These are phyloP conservation scores for Caerostris extrusa DNA, from an alignment of 1,140 invertebrate genomes.

Conservation along the genomic window DNA sequence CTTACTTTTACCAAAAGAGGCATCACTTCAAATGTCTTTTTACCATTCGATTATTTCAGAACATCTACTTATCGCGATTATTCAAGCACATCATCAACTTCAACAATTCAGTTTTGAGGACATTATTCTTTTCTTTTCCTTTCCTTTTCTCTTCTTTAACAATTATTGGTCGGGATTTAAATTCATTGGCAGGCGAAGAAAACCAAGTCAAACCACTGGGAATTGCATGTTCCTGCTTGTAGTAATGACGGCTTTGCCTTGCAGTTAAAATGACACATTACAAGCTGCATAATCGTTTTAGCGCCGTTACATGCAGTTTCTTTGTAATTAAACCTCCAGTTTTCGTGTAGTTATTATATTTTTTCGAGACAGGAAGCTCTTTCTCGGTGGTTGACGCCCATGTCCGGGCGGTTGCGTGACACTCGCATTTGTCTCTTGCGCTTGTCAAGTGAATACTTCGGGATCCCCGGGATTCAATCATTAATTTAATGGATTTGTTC, in stretches of 20 bases:
- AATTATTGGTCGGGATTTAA: not conserved
- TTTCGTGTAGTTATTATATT: slow-evolving; percentile 31
- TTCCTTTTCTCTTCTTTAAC: not conserved
- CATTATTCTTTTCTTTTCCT: not conserved
- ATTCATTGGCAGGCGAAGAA: not conserved
- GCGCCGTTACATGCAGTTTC: slow-evolving; percentile 34
- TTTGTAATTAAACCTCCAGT: slow-evolving; percentile 27
- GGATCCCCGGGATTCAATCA: slow-evolving; percentile 7
- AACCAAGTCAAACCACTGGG: not conserved
- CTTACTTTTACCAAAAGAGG: no score
- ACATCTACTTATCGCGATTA: not conserved
- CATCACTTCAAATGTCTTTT: no score
- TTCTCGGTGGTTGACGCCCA: slow-evolving; percentile 32
- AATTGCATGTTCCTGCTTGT: slow-evolving; percentile 13
- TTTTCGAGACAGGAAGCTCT: slow-evolving; percentile 30
- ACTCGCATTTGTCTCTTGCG: slow-evolving; percentile 15
- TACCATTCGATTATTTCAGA: no score
- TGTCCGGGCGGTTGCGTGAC: slow-evolving; percentile 26
- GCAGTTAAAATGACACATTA: slow-evolving; percentile 32
- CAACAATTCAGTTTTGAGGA: not conserved
- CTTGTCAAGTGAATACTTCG: slow-evolving; percentile 13
- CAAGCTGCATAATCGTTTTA: slow-evolving; percentile 42
- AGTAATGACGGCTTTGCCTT: not conserved
- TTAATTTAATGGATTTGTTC: slow-evolving; percentile 31
- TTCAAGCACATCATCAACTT: not conserved